Evolutionary conservation across 1,140 invertebrate species (phyloP).

Genomic region (Ylistrum balloti): DNA sequence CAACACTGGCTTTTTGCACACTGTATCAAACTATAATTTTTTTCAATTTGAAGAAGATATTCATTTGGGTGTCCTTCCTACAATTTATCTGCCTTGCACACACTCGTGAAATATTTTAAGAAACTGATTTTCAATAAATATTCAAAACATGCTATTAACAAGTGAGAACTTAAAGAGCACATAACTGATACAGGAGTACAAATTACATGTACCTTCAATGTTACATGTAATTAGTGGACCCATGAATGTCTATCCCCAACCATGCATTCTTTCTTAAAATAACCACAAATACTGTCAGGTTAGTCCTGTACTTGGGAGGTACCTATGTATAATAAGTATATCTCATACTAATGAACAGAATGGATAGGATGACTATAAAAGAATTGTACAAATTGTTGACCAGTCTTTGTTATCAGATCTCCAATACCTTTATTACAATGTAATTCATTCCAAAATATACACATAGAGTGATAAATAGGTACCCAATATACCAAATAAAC

Average conservation of each 20-base stretch:
- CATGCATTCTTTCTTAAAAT: background rate
- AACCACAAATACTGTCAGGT: background rate
- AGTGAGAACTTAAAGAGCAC: too few relatives aligned
- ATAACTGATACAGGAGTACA: too few relatives aligned
- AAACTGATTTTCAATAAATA: too few relatives aligned
- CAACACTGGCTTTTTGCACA: too few relatives aligned
- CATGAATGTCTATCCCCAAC: background rate
- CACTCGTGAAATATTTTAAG: too few relatives aligned
- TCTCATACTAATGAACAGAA: too few relatives aligned
- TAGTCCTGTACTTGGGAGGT: background rate
- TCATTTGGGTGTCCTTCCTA: too few relatives aligned
- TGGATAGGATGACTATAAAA: background rate
- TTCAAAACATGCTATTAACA: too few relatives aligned
- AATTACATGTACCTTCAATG: too few relatives aligned
- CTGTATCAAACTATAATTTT: too few relatives aligned
- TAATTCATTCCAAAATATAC: background rate
- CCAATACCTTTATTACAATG: background rate
- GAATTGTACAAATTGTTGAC: slow-evolving; percentile 16
- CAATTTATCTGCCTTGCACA: too few relatives aligned
- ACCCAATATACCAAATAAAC: background rate
- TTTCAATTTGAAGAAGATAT: too few relatives aligned
- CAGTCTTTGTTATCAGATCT: background rate
- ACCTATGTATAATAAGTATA: background rate
- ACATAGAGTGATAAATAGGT: background rate
- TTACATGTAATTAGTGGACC: background rate